A percentile compares a stretch with the other conserved stretches of the same genome.
Evolutionary conservation across 2,113 vertebrate species (phyloP).

Genomic region (Rostratula benghalensis): DNA sequence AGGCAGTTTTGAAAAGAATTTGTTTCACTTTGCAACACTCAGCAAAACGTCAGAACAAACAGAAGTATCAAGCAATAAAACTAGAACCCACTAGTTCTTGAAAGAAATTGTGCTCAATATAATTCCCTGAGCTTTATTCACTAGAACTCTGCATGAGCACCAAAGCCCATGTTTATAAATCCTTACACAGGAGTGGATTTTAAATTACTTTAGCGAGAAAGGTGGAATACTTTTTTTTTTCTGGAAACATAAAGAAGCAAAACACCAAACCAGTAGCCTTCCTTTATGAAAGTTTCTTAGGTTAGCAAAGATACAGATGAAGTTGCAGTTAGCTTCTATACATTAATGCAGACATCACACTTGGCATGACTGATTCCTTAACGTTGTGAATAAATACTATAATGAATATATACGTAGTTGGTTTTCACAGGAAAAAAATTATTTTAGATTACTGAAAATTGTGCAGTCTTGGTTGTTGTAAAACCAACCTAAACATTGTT

Average conservation of each 20-base stretch:
- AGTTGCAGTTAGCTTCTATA: neutral
- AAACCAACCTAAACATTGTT: neutral
- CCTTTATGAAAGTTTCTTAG: neutral
- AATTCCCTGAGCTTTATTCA: neutral
- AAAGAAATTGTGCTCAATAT: neutral
- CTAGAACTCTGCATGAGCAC: neutral
- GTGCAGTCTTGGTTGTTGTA: neutral
- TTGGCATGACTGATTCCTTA: neutral
- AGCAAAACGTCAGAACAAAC: neutral
- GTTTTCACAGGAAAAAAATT: neutral
- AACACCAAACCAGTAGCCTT: neutral
- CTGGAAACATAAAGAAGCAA: neutral
- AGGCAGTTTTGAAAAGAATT: neutral
- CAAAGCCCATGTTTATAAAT: neutral
- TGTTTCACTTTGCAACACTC: neutral
- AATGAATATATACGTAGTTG: neutral
- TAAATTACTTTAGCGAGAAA: neutral
- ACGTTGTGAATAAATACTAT: neutral
- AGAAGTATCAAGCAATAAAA: neutral
- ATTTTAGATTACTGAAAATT: neutral
- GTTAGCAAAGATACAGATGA: neutral
- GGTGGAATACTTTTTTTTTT: neutral
- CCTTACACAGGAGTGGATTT: neutral
- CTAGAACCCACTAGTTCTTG: neutral
- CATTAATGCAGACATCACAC: neutral